Evolutionary conservation across 2,888 invertebrate genomes (phyloP).

Genomic region (Lamproptera curius): DNA sequence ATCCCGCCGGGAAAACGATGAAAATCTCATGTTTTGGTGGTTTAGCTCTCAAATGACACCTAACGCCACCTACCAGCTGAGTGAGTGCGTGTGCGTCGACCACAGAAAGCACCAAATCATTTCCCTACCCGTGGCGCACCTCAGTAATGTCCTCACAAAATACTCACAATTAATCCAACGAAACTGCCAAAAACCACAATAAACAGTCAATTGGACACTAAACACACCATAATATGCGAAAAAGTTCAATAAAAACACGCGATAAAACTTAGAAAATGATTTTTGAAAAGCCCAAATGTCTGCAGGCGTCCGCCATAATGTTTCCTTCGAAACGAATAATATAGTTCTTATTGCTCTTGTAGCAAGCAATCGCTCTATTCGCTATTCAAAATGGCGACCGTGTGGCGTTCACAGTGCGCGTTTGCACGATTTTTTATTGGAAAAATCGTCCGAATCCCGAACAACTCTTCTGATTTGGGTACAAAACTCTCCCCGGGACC

Average conservation of each 20-base stretch:
- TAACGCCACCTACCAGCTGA: constrained; percentile 78
- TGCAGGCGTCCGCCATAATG: constrained; percentile 79
- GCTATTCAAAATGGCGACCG: constrained; percentile 80
- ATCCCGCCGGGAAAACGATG: constrained; percentile 74
- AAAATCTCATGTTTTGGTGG: constrained; percentile 73
- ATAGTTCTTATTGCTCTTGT: constrained; percentile 79
- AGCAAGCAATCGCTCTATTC: constrained; percentile 76
- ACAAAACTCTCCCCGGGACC: constrained; percentile 54
- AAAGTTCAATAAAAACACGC: constrained; percentile 78
- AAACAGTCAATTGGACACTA: constrained; percentile 71
- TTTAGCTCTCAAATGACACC: constrained; percentile 53
- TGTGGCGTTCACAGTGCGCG: constrained; percentile 73
- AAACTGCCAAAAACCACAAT: constrained; percentile 72
- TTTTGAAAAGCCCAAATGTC: constrained; percentile 78
- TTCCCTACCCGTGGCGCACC: constrained; percentile 79
- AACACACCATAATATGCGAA: constrained; percentile 76
- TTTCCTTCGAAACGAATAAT: constrained; percentile 80
- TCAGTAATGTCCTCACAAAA: constrained; percentile 74
- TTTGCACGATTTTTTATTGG: constrained; percentile 70
- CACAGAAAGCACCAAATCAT: constrained; percentile 79
- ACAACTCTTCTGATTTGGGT: constrained; percentile 69
- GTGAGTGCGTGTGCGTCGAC: constrained; percentile 74
- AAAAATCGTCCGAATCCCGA: constrained; percentile 69
- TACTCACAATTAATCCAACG: constrained; percentile 72
- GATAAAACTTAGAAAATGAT: constrained; percentile 77